Evolutionary conservation across 2,888 invertebrate species (phyloP), one percentile per base, ranked within the genome.

Genomic region (Eupeodes luniger): DNA sequence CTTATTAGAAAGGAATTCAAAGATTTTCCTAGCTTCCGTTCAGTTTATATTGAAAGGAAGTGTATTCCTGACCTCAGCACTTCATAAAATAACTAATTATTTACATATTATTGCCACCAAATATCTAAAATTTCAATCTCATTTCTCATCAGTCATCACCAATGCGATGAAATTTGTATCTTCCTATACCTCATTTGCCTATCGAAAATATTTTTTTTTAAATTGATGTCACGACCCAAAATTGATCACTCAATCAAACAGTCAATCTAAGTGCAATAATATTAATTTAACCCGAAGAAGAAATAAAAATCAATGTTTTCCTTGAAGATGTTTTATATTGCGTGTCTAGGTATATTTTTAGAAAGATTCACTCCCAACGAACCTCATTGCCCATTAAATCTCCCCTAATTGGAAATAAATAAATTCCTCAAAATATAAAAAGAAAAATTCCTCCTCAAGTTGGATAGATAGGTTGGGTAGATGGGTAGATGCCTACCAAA

Each of bases 231-330:
- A 51, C 34, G 53, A 69, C 69, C 51, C 36, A 53, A 36, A n/a
- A 53, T 3, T 53, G 69, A 53, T 69, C 1, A 4, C 40, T 40
- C 69, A 27, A 69, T 53, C 69, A 53, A 67, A 67, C 16, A 67
- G 34, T 67, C 67, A 69, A 69, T 69, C 53, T 36, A 53, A 69
- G 69, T 16, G 51, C 36, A 36, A 53, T 69, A 36, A 53, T 53
- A 12, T 36, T 53, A n/a, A 69, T 69, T 53, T 19, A 66, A 62
- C 16, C 11, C 4, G 11, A 16, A 40, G n/a, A 51, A 6, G 14
- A 40, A 5, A 66, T n/a, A 49, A 36, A 16, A 64, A 27, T 40
- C 40, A 7, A 6, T 27, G 0, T 27, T 16, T 66, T 40, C 14
- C 14, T 27, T 40, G 40, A 40, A 40, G 66, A 27, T 53, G 16